Evolutionary conservation across 2,797 vertebrate species (phyloP).

Genomic region (Premnoplex brunnescens): DNA sequence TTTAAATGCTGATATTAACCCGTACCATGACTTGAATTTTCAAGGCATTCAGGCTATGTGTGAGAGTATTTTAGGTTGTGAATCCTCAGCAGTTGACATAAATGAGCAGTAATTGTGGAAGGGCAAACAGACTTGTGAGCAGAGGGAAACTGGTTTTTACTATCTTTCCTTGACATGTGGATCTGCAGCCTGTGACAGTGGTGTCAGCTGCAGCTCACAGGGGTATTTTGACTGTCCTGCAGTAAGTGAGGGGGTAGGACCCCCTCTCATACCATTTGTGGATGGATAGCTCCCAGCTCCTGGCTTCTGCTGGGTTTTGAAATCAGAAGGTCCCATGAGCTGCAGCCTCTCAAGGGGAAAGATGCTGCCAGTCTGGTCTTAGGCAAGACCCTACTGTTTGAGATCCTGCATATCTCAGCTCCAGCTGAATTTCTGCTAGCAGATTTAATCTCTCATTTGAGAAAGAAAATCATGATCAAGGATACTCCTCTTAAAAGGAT

Average conservation of each 20-base stretch:
- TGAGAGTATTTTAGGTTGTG: neutral
- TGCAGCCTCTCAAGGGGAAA: neutral
- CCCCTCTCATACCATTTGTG: neutral
- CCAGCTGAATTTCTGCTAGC: neutral
- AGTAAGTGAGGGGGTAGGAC: neutral
- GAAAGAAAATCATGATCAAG: neutral
- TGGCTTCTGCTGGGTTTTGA: neutral
- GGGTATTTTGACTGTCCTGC: neutral
- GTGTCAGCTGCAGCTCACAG: neutral
- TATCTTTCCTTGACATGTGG: neutral
- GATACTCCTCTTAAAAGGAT: neutral
- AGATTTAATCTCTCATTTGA: constrained; percentile 13
- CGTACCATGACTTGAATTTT: neutral
- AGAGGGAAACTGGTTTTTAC: neutral
- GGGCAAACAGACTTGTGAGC: neutral
- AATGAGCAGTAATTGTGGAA: neutral
- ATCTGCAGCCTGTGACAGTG: neutral
- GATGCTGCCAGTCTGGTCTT: neutral
- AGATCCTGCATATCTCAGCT: neutral
- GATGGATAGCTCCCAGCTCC: neutral
- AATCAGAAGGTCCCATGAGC: neutral
- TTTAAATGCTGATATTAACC: neutral
- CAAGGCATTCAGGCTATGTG: neutral
- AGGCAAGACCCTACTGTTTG: neutral
- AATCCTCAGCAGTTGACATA: neutral